phyloP scores from a whole-genome alignment of 2,113 vertebrate species.

The Rhinolophus ferrumequinum region DNA sequence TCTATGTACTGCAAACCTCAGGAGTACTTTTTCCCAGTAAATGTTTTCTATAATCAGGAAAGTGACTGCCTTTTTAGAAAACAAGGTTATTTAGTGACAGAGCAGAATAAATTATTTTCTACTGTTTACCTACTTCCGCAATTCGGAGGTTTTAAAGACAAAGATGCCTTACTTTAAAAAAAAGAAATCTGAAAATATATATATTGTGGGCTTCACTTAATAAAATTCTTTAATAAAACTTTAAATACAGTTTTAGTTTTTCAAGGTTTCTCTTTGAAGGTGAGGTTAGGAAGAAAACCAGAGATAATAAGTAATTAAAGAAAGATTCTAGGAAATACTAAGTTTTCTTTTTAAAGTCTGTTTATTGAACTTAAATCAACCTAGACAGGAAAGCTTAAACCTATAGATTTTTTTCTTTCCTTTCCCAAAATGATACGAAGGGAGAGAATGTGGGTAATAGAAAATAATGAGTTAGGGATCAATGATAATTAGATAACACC shows the following conservation, averaged over 20 bases:
- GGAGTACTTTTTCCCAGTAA: slow-evolving; percentile 34
- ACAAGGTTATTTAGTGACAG: slow-evolving; percentile 3
- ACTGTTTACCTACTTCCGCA: not conserved
- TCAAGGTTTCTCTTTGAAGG: not conserved
- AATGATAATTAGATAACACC: not conserved
- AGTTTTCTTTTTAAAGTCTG: slow-evolving; percentile 22
- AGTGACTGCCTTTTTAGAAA: not conserved
- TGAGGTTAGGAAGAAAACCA: not conserved
- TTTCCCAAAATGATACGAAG: not conserved
- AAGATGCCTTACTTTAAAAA: not conserved
- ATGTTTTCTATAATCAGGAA: slow-evolving; percentile 34
- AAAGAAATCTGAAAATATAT: not conserved
- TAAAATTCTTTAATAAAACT: not conserved
- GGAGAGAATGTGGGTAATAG: not conserved
- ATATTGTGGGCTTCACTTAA: not conserved
- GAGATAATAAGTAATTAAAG: not conserved
- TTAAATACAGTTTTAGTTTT: not conserved
- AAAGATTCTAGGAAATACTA: not conserved
- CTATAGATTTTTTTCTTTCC: not conserved
- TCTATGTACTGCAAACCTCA: not conserved
- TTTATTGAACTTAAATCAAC: slow-evolving; percentile 37
- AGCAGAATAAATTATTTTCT: slow-evolving; percentile 19
- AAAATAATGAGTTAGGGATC: not conserved
- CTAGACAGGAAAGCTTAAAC: not conserved
- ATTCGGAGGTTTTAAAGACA: slow-evolving; percentile 40